These are phyloP conservation scores for Listronotus oregonensis DNA, from an alignment of 1,140 invertebrate genomes.

Conservation along the genomic window DNA sequence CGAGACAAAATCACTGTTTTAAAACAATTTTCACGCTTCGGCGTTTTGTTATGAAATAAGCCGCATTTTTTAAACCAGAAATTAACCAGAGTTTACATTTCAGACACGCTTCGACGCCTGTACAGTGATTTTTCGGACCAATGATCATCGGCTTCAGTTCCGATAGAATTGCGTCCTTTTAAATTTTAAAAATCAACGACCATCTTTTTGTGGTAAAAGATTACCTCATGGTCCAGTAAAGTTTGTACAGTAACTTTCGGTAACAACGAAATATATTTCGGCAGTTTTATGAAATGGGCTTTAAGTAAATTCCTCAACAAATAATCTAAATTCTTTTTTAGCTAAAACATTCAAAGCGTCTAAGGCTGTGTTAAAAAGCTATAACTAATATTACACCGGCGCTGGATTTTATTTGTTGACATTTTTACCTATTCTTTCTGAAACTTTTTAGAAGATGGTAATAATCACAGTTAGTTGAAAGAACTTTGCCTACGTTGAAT, in stretches of 20 bases:
- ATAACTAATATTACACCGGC: no score
- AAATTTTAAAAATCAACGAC: conserved; percentile 7
- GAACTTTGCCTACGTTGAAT: no score
- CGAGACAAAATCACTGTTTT: conserved; percentile 2
- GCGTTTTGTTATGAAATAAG: background rate
- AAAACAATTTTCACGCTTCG: conserved; percentile 8
- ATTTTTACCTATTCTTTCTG: no score
- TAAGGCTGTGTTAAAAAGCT: no score
- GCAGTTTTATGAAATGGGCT: no score
- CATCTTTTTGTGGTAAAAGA: background rate
- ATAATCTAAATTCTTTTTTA: no score
- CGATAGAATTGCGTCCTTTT: conserved; percentile 5
- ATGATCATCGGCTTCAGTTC: conserved; percentile 6
- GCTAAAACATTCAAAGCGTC: no score
- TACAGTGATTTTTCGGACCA: conserved; percentile 5
- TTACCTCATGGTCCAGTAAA: conserved; percentile 10
- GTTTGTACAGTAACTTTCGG: background rate
- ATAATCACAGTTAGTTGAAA: no score
- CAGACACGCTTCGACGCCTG: background rate
- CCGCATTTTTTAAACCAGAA: conserved; percentile 1
- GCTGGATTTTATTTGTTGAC: no score
- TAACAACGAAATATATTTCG: background rate
- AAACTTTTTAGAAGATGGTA: no score
- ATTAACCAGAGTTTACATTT: conserved; percentile 3
- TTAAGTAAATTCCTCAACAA: background rate